Conservation (phyloP, 92 coral and sea anemone species). For the Epizoanthus ramosus region DNA sequence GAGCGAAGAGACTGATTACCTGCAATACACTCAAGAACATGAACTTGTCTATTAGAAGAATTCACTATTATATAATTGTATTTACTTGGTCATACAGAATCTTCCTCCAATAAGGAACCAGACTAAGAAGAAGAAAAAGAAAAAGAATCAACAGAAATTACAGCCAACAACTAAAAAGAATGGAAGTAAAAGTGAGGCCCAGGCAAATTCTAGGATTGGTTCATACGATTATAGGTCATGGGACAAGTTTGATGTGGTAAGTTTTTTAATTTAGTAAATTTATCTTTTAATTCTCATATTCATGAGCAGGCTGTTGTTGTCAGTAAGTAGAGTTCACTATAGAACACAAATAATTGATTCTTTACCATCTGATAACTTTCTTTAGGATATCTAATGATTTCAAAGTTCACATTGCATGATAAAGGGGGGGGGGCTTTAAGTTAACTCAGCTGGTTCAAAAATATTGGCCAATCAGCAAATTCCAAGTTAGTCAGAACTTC, state of each 20-base stretch:
- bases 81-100: conserved; percentile 28
- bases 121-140: conserved; percentile 60
- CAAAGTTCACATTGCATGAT: too few species aligned
- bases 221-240: conserved; percentile 89
- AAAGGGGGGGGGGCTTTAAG: too few species aligned
- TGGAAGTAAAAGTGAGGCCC: not conserved
- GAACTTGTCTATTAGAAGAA: not conserved
- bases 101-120: conserved; percentile 92
- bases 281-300: not conserved
- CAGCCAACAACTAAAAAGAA: not conserved
- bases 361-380: too few species aligned
- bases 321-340: not conserved
- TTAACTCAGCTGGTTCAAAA: too few species aligned
- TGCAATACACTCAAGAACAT: too few species aligned
- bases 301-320: too few species aligned
- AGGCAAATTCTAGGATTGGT: conserved; percentile 50
- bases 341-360: too few species aligned
- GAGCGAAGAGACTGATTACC: too few species aligned
- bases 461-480: too few species aligned
- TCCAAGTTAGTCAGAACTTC: too few species aligned
- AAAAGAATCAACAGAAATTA: conserved; percentile 58
- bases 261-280: conserved; percentile 19
- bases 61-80: not conserved
- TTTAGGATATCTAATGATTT: too few species aligned
- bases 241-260: conserved; percentile 96